Conservation (phyloP, 1,140 invertebrate species). For the Rhyzopertha dominica region DNA sequence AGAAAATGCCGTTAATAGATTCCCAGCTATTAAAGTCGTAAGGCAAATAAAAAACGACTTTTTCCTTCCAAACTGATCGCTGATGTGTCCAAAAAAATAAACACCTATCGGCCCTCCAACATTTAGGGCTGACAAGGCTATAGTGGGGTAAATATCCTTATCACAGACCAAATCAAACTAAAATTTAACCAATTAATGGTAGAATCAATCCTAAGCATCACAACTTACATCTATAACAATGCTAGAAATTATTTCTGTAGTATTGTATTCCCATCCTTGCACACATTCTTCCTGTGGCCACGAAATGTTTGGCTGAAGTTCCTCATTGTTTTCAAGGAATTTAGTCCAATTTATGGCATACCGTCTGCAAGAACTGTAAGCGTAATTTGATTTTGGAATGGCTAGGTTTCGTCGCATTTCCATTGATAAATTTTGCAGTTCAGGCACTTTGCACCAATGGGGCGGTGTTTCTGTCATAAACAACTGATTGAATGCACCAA, state of each 20-base stretch:
- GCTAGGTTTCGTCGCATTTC: conserved; percentile 58
- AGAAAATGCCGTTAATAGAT: conserved; percentile 68
- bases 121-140: conserved; percentile 77
- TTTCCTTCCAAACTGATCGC: conserved; percentile 76
- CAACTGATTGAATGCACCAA: conserved; percentile 85
- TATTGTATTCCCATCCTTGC: conserved; percentile 78
- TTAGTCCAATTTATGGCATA: conserved; percentile 69
- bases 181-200: conserved; percentile 34
- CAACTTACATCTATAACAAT: conserved; percentile 72
- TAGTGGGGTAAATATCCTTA: conserved; percentile 75
- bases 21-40: conserved; percentile 69
- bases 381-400: conserved; percentile 56
- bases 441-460: conserved; percentile 74
- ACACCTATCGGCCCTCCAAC: conserved; percentile 80
- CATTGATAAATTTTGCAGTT: conserved; percentile 54
- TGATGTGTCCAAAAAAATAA: conserved; percentile 76
- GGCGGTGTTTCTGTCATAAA: conserved; percentile 78
- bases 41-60: conserved; percentile 79
- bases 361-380: conserved; percentile 57
- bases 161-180: conserved; percentile 85
- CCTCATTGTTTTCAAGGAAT: conserved; percentile 40
- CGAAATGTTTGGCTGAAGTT: conserved; percentile 48
- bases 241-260: conserved; percentile 61
- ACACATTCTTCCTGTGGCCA: conserved; percentile 64
- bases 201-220: not conserved